phyloP scores from a whole-genome alignment of 2,113 vertebrate species.

The Trematocara unimaculatum region DNA sequence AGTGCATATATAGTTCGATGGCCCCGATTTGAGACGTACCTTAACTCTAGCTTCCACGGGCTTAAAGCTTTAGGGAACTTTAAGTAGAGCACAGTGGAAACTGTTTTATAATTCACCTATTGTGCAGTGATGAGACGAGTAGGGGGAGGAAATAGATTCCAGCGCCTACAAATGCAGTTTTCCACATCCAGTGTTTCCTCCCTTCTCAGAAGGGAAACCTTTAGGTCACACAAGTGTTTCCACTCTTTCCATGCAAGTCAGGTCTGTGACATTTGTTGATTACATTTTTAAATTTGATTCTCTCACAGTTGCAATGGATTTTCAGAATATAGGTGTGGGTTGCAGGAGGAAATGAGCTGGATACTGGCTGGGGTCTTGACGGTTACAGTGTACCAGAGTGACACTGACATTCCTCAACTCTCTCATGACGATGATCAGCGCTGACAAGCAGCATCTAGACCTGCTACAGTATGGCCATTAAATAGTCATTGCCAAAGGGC shows the following conservation, averaged over 20 bases:
- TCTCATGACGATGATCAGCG: not conserved
- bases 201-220: not conserved
- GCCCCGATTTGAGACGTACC: not conserved
- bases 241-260: not conserved
- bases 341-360: not conserved
- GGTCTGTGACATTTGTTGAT: not conserved
- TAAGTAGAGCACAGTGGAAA: not conserved
- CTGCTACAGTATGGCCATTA: constrained; percentile 10
- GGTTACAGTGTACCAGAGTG: not conserved
- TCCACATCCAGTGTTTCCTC: not conserved
- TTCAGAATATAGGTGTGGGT: not conserved
- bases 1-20: not conserved
- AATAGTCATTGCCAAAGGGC: constrained; percentile 12
- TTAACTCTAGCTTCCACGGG: not conserved
- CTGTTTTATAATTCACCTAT: not conserved
- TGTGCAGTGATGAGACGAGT: not conserved
- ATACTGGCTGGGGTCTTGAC: not conserved
- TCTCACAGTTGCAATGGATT: not conserved
- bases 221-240: not conserved
- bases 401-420: not conserved
- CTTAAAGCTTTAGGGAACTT: not conserved
- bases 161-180: not conserved
- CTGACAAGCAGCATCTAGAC: not conserved
- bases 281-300: not conserved
- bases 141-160: not conserved